Evolutionary conservation across 2,888 invertebrate species (phyloP).

Genomic region (Hirtodrosophila alboralis): DNA sequence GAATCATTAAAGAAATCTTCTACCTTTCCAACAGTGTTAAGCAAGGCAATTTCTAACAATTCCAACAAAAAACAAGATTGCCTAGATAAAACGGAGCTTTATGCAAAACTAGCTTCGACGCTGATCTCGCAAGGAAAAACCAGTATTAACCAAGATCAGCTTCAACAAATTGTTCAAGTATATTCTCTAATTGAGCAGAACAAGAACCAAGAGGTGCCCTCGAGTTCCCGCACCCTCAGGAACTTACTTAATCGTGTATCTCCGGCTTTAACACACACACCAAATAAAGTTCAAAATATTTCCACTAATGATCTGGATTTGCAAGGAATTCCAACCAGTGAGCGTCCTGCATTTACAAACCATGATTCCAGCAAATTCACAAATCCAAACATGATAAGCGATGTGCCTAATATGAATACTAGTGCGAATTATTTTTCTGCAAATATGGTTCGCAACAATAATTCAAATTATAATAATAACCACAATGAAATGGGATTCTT

Average conservation of each 20-base stretch:
- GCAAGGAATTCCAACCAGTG: background rate
- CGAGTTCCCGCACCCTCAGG: background rate
- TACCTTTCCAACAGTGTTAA: too few species aligned
- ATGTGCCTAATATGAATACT: conserved; percentile 35
- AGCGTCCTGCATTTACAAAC: background rate
- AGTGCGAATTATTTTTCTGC: conserved; percentile 31
- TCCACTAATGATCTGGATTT: background rate
- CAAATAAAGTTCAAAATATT: background rate
- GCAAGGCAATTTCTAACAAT: background rate
- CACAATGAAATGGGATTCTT: conserved; percentile 14
- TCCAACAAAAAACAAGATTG: conserved; percentile 14
- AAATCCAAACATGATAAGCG: conserved; percentile 12
- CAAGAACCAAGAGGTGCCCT: conserved; percentile 50
- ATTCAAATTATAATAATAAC: conserved; percentile 29
- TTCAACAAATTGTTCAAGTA: conserved; percentile 91
- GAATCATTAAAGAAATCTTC: too few species aligned
- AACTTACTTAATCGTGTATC: background rate
- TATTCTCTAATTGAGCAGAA: conserved; percentile 84
- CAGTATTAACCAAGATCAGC: conserved; percentile 90
- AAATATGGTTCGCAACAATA: conserved; percentile 50
- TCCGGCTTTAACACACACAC: background rate
- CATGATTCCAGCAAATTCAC: conserved; percentile 5
- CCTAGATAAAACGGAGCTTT: conserved; percentile 85
- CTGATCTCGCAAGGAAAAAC: conserved; percentile 92
- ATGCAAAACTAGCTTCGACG: conserved; percentile 90